Evolutionary conservation across 1,140 invertebrate genomes (phyloP), one percentile per base, ranked within the genome.

Genomic region (Lethrus apterus): DNA sequence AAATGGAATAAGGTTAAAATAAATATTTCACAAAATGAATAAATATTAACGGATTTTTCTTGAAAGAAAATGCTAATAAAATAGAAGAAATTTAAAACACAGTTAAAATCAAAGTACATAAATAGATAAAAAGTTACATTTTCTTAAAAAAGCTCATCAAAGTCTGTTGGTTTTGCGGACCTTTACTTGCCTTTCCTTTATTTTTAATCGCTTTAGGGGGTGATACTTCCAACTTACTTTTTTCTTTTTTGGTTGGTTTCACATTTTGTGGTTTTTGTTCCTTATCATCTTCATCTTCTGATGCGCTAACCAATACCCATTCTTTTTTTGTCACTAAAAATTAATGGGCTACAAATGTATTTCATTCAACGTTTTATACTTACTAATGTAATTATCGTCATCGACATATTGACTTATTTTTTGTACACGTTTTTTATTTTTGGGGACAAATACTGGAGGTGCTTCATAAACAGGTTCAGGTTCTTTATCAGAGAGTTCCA

Each of bases 61-160:
- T n/a, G n/a, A n/a, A n/a, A n/a, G n/a, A n/a, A n/a, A n/a, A n/a
- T n/a, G n/a, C n/a, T n/a, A n/a, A n/a, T n/a, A n/a, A n/a, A n/a
- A n/a, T n/a, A n/a, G n/a, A n/a, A n/a, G n/a, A n/a, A n/a, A n/a
- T n/a, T n/a, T n/a, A n/a, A n/a, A n/a, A n/a, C n/a, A n/a, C n/a
- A n/a, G n/a, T n/a, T n/a, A n/a, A n/a, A n/a, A n/a, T n/a, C n/a
- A n/a, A n/a, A n/a, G n/a, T n/a, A n/a, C n/a, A n/a, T 21, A 38
- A 21, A 38, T 2, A 35, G 4, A 2, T 2, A 23, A 2, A 3
- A 38, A 5, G 17, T 42, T 13, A 42, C 11, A 11, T 29, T 14
- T 42, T 42, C 7, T 42, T 42, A 4, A 42, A 42, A 42, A 42
- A 42, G 19, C 15, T 42, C 17, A 18, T 42, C 10, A 42, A 26